Evolutionary conservation across 2,113 vertebrate genomes (phyloP), one percentile per base, ranked within the genome.

Genomic region (Clarias macrocephalus): DNA sequence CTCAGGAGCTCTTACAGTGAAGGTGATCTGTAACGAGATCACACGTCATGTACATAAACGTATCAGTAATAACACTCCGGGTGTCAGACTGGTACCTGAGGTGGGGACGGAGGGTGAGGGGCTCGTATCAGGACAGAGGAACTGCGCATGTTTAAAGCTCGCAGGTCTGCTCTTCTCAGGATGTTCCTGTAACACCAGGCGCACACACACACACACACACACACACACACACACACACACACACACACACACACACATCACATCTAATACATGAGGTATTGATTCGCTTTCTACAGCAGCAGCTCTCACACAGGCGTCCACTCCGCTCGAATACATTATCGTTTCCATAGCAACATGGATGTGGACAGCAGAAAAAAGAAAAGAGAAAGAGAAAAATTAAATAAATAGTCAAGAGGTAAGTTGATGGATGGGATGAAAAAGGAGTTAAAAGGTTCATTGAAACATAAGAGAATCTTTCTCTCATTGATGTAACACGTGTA

Each of bases 71-170:
- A 16, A 18, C 15, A 65, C 12, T 2, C 3, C 18, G 9, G 68
- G n/a, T 18, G 30, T 30, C 48, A 10, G 48, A 28, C 2, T 13
- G 23, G 76, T 80, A 96, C 96, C 95, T 94, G 95, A 95, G 5
- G 92, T 90, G 13, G 95, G 95, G 10, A 94, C 89, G 5, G 91
- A 91, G 52, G 90, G 85, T 59, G 96, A 96, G 0, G 95, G 94
- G 63, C 86, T 94, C 94, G 95, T 96, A 86, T 96, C 94, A 0
- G 94, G 93, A 56, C 96, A 96, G 72, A 81, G 82, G 87, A 96
- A 95, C 25, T 21, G 37, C 7, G 93, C 88, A 70, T 95, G 93
- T 48, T 92, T 93, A 90, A 94, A 94, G 85, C 85, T 89, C 80
- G 85, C 76, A 0, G 93, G 92, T 28, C 92, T 92, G 15, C 91